These are phyloP conservation scores for Exaiptasia diaphana DNA, from an alignment of 64 coral and sea anemone genomes.

Conservation along the genomic window DNA sequence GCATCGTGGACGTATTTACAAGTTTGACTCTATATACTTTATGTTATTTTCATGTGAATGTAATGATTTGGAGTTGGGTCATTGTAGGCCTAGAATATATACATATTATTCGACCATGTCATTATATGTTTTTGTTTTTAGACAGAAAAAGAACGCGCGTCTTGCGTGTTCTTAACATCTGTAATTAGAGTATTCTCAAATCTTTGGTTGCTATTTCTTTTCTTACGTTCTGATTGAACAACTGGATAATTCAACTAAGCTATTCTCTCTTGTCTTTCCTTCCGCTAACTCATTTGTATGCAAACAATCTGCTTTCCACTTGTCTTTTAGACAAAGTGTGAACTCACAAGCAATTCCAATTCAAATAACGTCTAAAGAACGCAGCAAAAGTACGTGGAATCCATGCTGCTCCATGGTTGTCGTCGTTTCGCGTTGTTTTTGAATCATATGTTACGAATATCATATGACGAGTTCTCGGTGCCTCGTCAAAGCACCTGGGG, in stretches of 20 bases:
- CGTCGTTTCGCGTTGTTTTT: slow-evolving; percentile 14
- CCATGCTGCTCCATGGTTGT: slow-evolving; percentile 5
- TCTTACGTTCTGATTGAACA: slow-evolving; percentile 16
- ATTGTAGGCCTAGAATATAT: background rate
- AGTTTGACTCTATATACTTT: slow-evolving; percentile 39
- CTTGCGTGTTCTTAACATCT: slow-evolving; percentile 16
- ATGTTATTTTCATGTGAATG: slow-evolving; percentile 28
- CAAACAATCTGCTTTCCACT: slow-evolving; percentile 28
- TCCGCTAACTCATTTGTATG: slow-evolving; percentile 27
- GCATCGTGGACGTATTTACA: slow-evolving; percentile 39
- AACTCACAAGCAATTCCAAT: slow-evolving; percentile 9
- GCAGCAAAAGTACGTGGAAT: background rate
- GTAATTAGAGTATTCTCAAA: background rate
- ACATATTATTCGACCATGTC: slow-evolving; percentile 4
- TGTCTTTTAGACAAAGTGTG: slow-evolving; percentile 7
- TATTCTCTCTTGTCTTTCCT: background rate
- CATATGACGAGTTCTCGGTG: slow-evolving; percentile 21
- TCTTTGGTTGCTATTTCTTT: background rate
- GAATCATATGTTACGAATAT: slow-evolving; percentile 23
- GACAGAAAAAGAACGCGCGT: too few relatives aligned
- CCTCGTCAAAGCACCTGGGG: slow-evolving; percentile 58
- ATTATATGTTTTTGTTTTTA: too few relatives aligned
- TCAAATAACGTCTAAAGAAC: slow-evolving; percentile 9
- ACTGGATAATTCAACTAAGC: slow-evolving; percentile 15
- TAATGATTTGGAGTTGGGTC: slow-evolving; percentile 10